Base-by-base conservation (phyloP, 2,888 invertebrate species). In the Argyresthia goedartella region DNA sequence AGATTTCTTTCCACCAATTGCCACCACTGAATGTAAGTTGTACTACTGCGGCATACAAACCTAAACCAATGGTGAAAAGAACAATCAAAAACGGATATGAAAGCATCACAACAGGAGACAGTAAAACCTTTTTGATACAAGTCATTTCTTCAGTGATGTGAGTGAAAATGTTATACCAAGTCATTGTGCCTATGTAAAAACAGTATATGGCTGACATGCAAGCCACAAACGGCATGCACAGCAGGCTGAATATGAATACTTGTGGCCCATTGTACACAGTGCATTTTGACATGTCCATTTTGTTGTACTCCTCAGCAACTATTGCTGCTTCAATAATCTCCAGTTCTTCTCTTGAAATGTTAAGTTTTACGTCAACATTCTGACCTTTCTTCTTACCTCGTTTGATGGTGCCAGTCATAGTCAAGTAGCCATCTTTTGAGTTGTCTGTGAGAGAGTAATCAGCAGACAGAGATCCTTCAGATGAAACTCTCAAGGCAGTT, bases 111-210 rank as follows among this genome's bases (percentile, higher is more conserved):
- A 93, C 62, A 0, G 93, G 93, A 42, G 92, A 89, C 55, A 92
- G 73, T 43, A 91, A 73, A 10, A 91, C 75, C 66, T 90, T 90
- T 64, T 90, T 90, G 53, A 89, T 70, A 59, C 91, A 88, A 50
- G 88, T 88, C 59, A 88, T 88, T 62, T 92, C 90, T 64, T 93
- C 92, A 53, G 90, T 91, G 52, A 91, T 88, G 65, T 91, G 90
- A 46, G 90, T 88, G 65, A 92, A 91, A 57, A 93, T 87, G 62
- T 93, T 93, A 66, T 93, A 93, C 93, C 93, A 93, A 49, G 92
- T 91, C 62, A 92, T 74, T 1, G 93, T 92, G 15, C 93, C 93
- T 56, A 92, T 90, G 66, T 93, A 93, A 68, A 93, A 93, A 1
- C 92, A 91, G 65, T 92, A 91, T 49, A 89, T 68, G 11, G 90